These are phyloP conservation scores for Drosophila subsilvestris DNA, from an alignment of 2,888 invertebrate genomes.

Conservation along the genomic window DNA sequence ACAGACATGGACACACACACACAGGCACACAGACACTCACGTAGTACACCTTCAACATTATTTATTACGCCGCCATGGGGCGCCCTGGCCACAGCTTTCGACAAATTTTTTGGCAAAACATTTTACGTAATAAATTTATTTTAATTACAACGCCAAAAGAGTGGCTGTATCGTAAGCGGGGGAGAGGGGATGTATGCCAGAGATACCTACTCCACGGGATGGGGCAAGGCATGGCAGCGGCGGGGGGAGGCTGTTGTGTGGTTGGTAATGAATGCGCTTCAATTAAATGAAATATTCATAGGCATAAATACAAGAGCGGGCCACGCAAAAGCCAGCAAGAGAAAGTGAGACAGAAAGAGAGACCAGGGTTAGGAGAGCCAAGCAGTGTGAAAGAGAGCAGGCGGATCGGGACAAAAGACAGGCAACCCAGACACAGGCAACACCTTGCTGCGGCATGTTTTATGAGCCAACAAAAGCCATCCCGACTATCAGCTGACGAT, in stretches of 20 bases:
- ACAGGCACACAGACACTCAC: conserved; percentile 14
- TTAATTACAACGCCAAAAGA: conserved; percentile 74
- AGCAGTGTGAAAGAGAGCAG: background rate
- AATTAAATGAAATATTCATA: conserved; percentile 78
- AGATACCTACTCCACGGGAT: background rate
- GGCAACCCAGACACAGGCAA: conserved; percentile 16
- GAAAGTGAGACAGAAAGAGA: conserved; percentile 2
- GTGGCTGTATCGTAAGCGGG: conserved; percentile 28
- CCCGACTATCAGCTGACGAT: conserved; percentile 21
- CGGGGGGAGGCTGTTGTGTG: conserved; percentile 33
- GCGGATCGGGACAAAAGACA: conserved; percentile 4
- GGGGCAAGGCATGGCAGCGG: conserved; percentile 6
- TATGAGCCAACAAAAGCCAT: conserved; percentile 59
- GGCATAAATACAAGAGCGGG: conserved; percentile 67
- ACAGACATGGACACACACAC: conserved; percentile 3
- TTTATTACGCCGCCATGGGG: conserved; percentile 61
- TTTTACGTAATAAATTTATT: conserved; percentile 78
- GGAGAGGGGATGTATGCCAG: conserved; percentile 1
- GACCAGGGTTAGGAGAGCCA: conserved; percentile 4
- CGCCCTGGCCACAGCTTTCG: conserved; percentile 64
- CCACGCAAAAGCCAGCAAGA: background rate
- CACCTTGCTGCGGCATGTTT: conserved; percentile 55
- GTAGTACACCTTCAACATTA: conserved; percentile 51
- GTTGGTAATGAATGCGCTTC: conserved; percentile 74
- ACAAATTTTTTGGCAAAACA: conserved; percentile 77